phyloP scores from a whole-genome alignment of 2,797 vertebrate genomes.

The Masticophis lateralis region DNA sequence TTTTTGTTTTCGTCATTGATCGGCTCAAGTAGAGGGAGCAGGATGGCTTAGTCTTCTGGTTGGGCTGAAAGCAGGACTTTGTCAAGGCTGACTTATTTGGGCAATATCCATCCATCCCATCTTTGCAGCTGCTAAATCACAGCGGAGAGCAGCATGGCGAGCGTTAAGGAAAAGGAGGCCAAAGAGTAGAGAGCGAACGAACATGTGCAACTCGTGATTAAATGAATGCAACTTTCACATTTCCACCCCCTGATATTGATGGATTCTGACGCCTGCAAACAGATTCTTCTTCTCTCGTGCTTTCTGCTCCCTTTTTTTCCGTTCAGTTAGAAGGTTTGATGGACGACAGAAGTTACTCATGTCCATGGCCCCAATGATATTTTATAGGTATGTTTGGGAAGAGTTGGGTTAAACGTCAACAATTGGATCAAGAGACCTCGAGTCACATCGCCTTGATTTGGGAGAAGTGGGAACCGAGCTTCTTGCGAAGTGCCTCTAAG shows the following conservation, averaged over 20 bases:
- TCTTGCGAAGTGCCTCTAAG: conserved; percentile 59
- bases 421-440: conserved; percentile 73
- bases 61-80: conserved; percentile 5
- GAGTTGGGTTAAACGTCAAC: conserved; percentile 73
- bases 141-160: conserved; percentile 41
- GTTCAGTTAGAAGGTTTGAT: conserved; percentile 55
- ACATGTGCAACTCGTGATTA: conserved; percentile 63
- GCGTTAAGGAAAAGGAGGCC: background rate
- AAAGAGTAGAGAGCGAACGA: background rate
- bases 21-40: conserved; percentile 38
- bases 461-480: conserved; percentile 60
- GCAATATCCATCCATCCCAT: conserved; percentile 51
- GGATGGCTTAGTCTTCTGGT: conserved; percentile 18
- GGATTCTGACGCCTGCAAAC: conserved; percentile 50
- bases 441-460: conserved; percentile 77
- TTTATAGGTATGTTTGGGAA: conserved; percentile 67
- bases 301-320: background rate
- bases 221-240: conserved; percentile 46
- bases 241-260: conserved; percentile 57
- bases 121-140: conserved; percentile 54
- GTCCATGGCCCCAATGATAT: conserved; percentile 59
- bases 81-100: conserved; percentile 27
- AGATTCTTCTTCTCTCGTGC: background rate
- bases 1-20: background rate
- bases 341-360: conserved; percentile 63